phyloP scores from a whole-genome alignment of 2,888 invertebrate genomes.

The Ethmia dodecea region DNA sequence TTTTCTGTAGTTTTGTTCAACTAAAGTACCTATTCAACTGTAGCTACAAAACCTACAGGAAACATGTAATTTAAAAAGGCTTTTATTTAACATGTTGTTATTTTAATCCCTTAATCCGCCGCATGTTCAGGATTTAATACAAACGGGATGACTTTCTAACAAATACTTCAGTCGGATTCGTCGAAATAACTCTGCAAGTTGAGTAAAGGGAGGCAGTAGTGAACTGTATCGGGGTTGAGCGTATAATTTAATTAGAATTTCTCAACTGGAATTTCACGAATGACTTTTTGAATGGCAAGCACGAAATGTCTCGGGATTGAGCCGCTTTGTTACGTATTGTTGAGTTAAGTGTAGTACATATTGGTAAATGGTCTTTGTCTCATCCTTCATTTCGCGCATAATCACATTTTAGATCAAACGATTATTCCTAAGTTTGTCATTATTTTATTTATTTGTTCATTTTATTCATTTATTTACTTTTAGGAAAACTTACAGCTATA shows the following conservation, averaged over 20 bases:
- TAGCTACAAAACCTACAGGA: no score
- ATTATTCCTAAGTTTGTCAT: no score
- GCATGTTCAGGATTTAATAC: slow-evolving; percentile 36
- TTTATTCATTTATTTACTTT: no score
- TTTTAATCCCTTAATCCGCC: slow-evolving; percentile 34
- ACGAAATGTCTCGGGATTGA: slow-evolving; percentile 27
- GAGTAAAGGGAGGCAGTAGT: slow-evolving; percentile 55
- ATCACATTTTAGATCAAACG: no score
- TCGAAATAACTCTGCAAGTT: slow-evolving; percentile 53
- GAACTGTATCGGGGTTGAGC: slow-evolving; percentile 41
- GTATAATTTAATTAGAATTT: slow-evolving; percentile 63
- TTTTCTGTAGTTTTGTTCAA: no score
- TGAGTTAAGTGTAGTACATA: no score
- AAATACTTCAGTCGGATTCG: slow-evolving; percentile 59
- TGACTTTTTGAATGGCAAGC: slow-evolving; percentile 40
- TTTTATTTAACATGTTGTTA: slow-evolving; percentile 29
- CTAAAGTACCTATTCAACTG: no score
- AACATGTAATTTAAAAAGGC: no score
- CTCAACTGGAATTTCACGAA: slow-evolving; percentile 53
- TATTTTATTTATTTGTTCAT: no score
- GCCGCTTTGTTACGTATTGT: slow-evolving; percentile 28
- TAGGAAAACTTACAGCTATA: no score
- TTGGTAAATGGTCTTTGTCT: no score
- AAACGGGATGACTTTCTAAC: slow-evolving; percentile 41
- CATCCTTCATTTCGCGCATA: no score